Evolutionary conservation across 2,113 vertebrate species (phyloP).

Genomic region (crab-eating macaque (Macaca fascicularis)): T2T-MFA8v1.1 NC_088391.1:83071001-83071500

Average conservation of each 20-base stretch:
- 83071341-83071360: conserved; percentile 50
- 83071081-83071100: neutral
- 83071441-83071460: conserved; percentile 32
- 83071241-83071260: conserved; percentile 15
- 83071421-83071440: conserved; percentile 64
- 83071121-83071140: neutral
- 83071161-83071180: neutral
- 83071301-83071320: neutral
- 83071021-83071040: neutral
- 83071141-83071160: neutral
- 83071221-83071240: neutral
- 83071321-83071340: conserved; percentile 53
- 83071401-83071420: conserved; percentile 63
- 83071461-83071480: conserved; percentile 47
- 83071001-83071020: neutral
- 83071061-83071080: neutral
- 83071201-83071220: neutral
- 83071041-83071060: neutral
- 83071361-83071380: conserved; percentile 55
- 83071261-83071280: neutral
- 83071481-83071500: conserved; percentile 5
- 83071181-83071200: neutral
- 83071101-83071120: neutral
- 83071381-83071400: conserved; percentile 50
- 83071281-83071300: neutral